These are phyloP conservation scores for Rhynchonema sp. DNA, from an alignment of 2,888 invertebrate species.

Conservation along the genomic window DNA sequence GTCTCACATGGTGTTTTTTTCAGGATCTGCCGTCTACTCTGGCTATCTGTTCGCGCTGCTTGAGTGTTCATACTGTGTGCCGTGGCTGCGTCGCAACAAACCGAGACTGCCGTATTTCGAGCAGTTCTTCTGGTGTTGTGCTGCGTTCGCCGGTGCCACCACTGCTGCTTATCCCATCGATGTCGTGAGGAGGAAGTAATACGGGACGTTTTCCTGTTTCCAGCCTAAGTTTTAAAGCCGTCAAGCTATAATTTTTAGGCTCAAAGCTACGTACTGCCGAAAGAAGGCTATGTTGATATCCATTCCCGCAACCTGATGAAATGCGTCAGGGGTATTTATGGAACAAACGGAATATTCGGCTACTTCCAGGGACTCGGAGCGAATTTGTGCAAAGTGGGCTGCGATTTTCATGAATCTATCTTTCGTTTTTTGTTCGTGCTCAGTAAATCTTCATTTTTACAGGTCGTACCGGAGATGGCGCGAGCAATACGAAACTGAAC, in stretches of 20 bases:
- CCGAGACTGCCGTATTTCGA: not conserved
- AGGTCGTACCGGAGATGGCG: too few relatives aligned
- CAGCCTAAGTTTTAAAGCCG: too few relatives aligned
- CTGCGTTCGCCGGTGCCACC: not conserved
- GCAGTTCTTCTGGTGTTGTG: not conserved
- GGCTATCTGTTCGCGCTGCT: too few relatives aligned
- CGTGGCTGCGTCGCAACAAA: not conserved
- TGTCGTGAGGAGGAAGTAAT: conserved; percentile 2
- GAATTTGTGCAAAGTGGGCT: not conserved
- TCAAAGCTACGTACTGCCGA: conserved; percentile 1
- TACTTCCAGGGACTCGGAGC: not conserved
- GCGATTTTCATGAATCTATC: not conserved
- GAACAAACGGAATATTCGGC: not conserved
- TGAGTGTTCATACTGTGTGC: not conserved
- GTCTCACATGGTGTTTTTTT: not conserved
- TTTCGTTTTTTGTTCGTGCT: not conserved
- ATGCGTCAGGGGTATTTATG: not conserved
- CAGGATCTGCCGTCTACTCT: not conserved
- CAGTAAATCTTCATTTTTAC: too few relatives aligned
- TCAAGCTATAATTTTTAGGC: conserved; percentile 3
- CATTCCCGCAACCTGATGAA: not conserved
- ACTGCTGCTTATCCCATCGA: conserved; percentile 1
- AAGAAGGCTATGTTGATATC: conserved; percentile 3
- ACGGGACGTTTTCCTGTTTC: conserved; percentile 4
- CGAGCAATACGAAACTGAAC: too few relatives aligned